These are phyloP conservation scores for Fissipunctia ypsillon DNA, from an alignment of 2,888 invertebrate species.

Conservation along the genomic window DNA sequence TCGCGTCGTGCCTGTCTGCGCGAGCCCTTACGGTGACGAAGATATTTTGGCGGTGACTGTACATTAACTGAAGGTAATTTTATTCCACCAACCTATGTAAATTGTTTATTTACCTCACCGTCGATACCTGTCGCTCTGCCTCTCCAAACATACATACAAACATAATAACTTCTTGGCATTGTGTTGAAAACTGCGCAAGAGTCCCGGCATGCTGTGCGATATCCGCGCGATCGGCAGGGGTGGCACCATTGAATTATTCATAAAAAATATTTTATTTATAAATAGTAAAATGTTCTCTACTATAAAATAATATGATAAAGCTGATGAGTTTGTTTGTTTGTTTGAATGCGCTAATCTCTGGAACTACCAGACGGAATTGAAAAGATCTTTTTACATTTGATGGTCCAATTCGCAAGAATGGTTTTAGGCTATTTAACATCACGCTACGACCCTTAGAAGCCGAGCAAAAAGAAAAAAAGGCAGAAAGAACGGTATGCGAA, in stretches of 20 bases:
- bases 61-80: background rate
- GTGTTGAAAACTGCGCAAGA: slow-evolving; percentile 67
- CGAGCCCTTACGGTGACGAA: no score
- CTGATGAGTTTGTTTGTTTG: no score
- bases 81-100: background rate
- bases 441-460: no score
- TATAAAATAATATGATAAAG: no score
- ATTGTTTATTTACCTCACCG: slow-evolving; percentile 41
- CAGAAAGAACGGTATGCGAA: no score
- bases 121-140: slow-evolving; percentile 51
- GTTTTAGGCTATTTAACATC: no score
- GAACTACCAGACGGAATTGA: no score
- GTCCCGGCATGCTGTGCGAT: slow-evolving; percentile 73
- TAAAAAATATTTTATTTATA: slow-evolving; percentile 41
- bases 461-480: no score
- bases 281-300: background rate
- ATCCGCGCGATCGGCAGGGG: slow-evolving; percentile 67
- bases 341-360: no score
- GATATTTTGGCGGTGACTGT: background rate
- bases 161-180: slow-evolving; percentile 62
- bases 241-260: slow-evolving; percentile 52
- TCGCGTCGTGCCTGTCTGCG: no score
- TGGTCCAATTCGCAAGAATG: no score
- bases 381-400: no score
- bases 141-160: slow-evolving; percentile 42